Conservation (phyloP, 2,797 vertebrate species). For the Enteromius radiatus region DNA sequence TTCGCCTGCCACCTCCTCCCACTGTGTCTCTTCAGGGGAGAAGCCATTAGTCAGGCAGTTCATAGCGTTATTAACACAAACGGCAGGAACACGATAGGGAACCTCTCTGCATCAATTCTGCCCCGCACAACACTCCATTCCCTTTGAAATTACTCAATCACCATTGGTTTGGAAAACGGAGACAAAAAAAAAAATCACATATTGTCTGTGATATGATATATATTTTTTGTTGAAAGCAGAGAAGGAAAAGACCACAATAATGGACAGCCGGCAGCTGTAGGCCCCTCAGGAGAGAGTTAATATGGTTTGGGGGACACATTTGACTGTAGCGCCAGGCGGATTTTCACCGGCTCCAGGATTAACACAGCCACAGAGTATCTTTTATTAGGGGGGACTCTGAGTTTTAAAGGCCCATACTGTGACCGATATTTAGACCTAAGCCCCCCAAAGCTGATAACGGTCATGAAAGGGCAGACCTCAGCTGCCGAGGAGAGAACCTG, state of each 20-base stretch:
- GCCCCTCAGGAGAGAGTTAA: slow-evolving; percentile 72
- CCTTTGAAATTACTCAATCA: slow-evolving; percentile 78
- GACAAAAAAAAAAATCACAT: slow-evolving; percentile 62
- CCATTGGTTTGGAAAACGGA: slow-evolving; percentile 60
- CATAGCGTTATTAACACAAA: slow-evolving; percentile 75
- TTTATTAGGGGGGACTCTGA: slow-evolving; percentile 77
- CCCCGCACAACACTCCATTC: slow-evolving; percentile 66
- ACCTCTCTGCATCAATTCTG: slow-evolving; percentile 71
- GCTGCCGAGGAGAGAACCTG: slow-evolving; percentile 69
- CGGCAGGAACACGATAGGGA: slow-evolving; percentile 72
- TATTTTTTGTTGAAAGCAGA: slow-evolving; percentile 68
- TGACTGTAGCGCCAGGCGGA: slow-evolving; percentile 72
- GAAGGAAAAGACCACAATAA: slow-evolving; percentile 69
- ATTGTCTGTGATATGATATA: slow-evolving; percentile 61
- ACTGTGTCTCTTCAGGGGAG: slow-evolving; percentile 59
- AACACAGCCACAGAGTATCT: slow-evolving; percentile 78
- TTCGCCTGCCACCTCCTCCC: slow-evolving; percentile 56
- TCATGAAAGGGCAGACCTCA: slow-evolving; percentile 78
- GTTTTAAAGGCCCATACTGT: slow-evolving; percentile 81
- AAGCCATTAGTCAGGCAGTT: slow-evolving; percentile 72
- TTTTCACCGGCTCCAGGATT: slow-evolving; percentile 80
- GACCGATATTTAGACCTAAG: slow-evolving; percentile 85
- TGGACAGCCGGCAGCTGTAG: slow-evolving; percentile 66
- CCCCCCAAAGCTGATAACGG: slow-evolving; percentile 78
- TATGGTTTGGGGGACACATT: slow-evolving; percentile 77